Percentiles rank a stretch among this genome's conserved stretches.
Conservation (phyloP, 2,113 vertebrate genomes). For the Eulemur macaco region DNA sequence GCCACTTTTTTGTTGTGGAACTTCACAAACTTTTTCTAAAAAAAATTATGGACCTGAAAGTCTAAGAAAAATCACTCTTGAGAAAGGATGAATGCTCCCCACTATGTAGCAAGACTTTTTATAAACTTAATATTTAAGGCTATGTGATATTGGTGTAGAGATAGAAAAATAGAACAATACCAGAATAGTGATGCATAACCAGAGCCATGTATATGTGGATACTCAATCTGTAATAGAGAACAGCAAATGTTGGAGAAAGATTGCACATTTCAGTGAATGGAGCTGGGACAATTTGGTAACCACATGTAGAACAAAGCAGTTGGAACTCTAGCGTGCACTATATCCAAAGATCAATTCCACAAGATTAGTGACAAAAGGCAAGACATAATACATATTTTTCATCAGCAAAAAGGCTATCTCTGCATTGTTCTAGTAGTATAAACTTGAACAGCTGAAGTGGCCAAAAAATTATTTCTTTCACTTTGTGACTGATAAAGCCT, state of each 20-base stretch:
- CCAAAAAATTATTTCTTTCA: not conserved
- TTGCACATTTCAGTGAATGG: not conserved
- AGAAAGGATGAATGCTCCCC: not conserved
- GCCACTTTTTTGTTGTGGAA: not conserved
- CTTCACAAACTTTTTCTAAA: not conserved
- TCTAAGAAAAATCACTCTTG: not conserved
- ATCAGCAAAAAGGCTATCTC: not conserved
- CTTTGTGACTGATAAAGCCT: not conserved
- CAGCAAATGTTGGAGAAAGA: not conserved
- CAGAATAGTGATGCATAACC: not conserved
- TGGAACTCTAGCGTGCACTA: not conserved
- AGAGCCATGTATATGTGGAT: not conserved
- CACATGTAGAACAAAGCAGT: not conserved
- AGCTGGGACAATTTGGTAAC: not conserved
- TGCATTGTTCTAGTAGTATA: not conserved
- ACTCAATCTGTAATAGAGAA: not conserved
- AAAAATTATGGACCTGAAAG: not conserved
- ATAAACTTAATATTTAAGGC: not conserved
- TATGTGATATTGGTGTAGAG: not conserved
- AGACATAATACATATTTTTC: not conserved
- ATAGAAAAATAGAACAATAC: not conserved
- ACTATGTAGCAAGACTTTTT: not conserved
- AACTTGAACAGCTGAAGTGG: not conserved
- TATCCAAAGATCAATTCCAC: not conserved
- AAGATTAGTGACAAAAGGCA: not conserved